A percentile compares a stretch with the other conserved stretches of the same genome.
These are phyloP conservation scores for Drosophila longiperda DNA, from an alignment of 2,888 invertebrate genomes.

Conservation along the genomic window DNA sequence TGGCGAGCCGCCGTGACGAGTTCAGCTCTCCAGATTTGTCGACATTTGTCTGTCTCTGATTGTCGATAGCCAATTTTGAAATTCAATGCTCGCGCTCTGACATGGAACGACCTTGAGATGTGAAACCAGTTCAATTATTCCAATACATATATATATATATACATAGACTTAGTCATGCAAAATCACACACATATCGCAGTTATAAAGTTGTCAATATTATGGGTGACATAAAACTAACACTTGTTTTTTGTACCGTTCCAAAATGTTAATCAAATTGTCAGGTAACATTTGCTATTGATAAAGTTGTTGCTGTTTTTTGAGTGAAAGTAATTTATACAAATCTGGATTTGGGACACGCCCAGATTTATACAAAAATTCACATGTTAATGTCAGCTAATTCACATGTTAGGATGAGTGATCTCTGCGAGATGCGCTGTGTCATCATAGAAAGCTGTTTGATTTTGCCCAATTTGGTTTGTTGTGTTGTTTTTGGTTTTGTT, in stretches of 20 bases:
- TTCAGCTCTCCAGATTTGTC: constrained; percentile 56
- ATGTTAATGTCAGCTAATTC: neutral
- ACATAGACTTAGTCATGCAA: constrained; percentile 1
- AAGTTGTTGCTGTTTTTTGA: constrained; percentile 28
- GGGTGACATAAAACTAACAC: constrained; percentile 55
- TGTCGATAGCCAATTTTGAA: constrained; percentile 56
- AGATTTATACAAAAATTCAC: constrained; percentile 15
- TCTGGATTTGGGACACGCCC: constrained; percentile 48
- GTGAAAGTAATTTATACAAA: constrained; percentile 68
- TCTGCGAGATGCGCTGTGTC: constrained; percentile 51
- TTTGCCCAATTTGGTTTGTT: constrained; percentile 33
- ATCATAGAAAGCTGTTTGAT: constrained; percentile 61
- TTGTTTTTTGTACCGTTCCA: constrained; percentile 27
- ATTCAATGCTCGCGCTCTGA: constrained; percentile 50
- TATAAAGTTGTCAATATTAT: constrained; percentile 46
- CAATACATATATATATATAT: constrained; percentile 22
- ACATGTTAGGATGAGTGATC: constrained; percentile 35
- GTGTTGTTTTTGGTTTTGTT: neutral
- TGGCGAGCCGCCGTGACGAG: constrained; percentile 28
- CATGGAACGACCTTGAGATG: constrained; percentile 72
- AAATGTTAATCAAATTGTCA: constrained; percentile 55
- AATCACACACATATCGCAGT: constrained; percentile 32
- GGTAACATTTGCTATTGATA: constrained; percentile 16
- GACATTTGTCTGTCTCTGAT: constrained; percentile 32
- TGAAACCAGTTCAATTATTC: constrained; percentile 56